Evolutionary conservation across 2,888 invertebrate species (phyloP), one percentile per base, ranked within the genome.

Genomic region (Aspidiotus destructor): DNA sequence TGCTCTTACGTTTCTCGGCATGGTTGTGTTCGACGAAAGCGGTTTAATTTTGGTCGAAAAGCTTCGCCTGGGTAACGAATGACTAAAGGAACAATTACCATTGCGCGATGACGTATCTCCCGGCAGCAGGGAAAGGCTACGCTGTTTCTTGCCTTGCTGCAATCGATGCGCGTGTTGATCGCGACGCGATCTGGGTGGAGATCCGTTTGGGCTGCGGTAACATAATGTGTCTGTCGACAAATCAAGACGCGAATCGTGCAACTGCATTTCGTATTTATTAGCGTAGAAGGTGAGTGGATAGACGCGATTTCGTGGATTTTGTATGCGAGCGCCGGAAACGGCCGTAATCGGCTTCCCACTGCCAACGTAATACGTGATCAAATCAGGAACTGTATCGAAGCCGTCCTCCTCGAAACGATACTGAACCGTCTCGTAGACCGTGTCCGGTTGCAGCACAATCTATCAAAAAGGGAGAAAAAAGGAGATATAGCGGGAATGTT

Each of bases 331-430:
- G 0, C 92, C 92, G 1, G 93, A 94, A 0, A 88, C 88, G 8
- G 85, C 85, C 1, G 95, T 94, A 75, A 96, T 89, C 0, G 92
- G 86, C 75, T 92, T 89, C 16, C 89, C 90, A 60, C 91, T 92
- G 1, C 92, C 91, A 40, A 95, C 92, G 77, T 96, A 95, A 72
- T 88, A 93, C 8, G 93, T 93, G 72, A 96, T 92, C 69, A 97
- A 83, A 77, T 94, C 93, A 0, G 93, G 89, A 17, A 96, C 91
- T 2, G 92, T 92, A 76, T 92, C 92, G 75, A 93, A 96, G 0
- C 90, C 87, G 76, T 93, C 92, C 75, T 93, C 93, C 78, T 96
- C 96, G 76, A 96, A 93, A 76, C 92, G 91, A 77, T 89, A 96
- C 76, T 94, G 92, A 42, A 92, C 87, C 73, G 89, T 82, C 78